These are phyloP conservation scores for Pterobdella sp. DNA, from an alignment of 2,888 invertebrate species.

Conservation along the genomic window DNA sequence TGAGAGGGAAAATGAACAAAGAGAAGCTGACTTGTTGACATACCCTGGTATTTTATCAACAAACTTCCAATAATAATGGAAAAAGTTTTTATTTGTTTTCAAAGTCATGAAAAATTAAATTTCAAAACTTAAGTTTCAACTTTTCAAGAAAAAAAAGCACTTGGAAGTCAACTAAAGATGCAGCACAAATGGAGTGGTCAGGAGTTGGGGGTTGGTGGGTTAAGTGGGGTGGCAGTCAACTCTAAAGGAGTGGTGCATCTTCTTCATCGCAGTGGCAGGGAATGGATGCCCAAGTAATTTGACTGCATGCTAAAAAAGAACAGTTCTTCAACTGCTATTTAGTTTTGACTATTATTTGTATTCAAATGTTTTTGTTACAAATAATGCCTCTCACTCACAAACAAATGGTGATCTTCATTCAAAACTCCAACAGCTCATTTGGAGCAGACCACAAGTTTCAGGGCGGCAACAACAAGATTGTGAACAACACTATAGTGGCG, in stretches of 20 bases:
- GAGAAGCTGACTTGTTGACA: not conserved
- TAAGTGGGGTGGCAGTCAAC: slow-evolving; percentile 76
- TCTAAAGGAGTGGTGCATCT: slow-evolving; percentile 69
- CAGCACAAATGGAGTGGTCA: slow-evolving; percentile 32
- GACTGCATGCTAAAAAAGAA: not conserved
- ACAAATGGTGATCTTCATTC: too few species aligned
- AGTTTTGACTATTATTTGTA: not conserved
- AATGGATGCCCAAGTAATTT: slow-evolving; percentile 66
- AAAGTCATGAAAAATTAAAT: too few species aligned
- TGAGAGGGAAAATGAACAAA: slow-evolving; percentile 20
- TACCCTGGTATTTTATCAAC: not conserved
- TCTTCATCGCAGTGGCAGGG: slow-evolving; percentile 71
- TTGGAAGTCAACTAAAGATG: slow-evolving; percentile 26
- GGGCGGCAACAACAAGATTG: slow-evolving; percentile 63
- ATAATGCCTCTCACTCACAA: too few species aligned
- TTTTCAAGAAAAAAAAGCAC: slow-evolving; percentile 15
- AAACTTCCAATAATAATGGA: not conserved
- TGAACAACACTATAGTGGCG: slow-evolving; percentile 72
- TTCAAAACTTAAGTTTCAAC: too few species aligned
- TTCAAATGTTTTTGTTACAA: too few species aligned
- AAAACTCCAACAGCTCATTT: slow-evolving; percentile 32
- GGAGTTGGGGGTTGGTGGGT: slow-evolving; percentile 60
- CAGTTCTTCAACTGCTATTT: not conserved
- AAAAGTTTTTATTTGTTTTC: too few species aligned
- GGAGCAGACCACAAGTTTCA: slow-evolving; percentile 29